Conservation (phyloP, 2,888 invertebrate species). For the Zaprionus bogoriensis region DNA sequence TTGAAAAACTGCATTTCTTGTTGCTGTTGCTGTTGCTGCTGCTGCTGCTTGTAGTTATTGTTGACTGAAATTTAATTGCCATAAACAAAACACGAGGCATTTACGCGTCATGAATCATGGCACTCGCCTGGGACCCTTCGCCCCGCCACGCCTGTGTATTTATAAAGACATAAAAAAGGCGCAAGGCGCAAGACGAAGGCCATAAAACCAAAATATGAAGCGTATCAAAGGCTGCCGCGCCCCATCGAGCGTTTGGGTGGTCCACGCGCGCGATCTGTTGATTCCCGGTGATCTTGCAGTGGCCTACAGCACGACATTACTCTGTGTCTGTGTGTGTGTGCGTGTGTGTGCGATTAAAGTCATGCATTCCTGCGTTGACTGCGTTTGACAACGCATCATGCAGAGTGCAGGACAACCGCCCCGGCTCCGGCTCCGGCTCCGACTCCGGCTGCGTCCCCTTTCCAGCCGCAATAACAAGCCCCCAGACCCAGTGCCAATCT, state of each 20-base stretch:
- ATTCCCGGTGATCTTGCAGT: background rate
- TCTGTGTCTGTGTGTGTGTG: no score
- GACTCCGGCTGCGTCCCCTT: background rate
- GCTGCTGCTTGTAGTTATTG: constrained; percentile 36
- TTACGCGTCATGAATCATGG: constrained; percentile 33
- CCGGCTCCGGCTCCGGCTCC: background rate
- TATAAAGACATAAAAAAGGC: constrained; percentile 68
- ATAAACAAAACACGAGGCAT: constrained; percentile 62
- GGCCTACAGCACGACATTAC: background rate
- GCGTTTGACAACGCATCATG: constrained; percentile 72
- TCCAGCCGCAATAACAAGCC: background rate
- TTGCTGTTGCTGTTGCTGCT: constrained; percentile 8
- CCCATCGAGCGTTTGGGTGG: constrained; percentile 52
- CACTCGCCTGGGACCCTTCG: background rate
- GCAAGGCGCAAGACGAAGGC: constrained; percentile 54
- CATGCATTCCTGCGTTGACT: constrained; percentile 42
- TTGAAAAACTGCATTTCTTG: constrained; percentile 7
- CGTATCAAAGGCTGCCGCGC: constrained; percentile 66
- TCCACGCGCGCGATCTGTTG: constrained; percentile 18
- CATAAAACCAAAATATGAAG: constrained; percentile 62
- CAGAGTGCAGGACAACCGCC: constrained; percentile 32
- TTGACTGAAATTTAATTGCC: constrained; percentile 71
- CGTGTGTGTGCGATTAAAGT: constrained; percentile 27
- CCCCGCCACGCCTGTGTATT: constrained; percentile 50
- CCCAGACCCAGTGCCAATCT: constrained; percentile 27